phyloP scores from a whole-genome alignment of 1,140 invertebrate genomes.

The Rhizoglyphus robini region DNA sequence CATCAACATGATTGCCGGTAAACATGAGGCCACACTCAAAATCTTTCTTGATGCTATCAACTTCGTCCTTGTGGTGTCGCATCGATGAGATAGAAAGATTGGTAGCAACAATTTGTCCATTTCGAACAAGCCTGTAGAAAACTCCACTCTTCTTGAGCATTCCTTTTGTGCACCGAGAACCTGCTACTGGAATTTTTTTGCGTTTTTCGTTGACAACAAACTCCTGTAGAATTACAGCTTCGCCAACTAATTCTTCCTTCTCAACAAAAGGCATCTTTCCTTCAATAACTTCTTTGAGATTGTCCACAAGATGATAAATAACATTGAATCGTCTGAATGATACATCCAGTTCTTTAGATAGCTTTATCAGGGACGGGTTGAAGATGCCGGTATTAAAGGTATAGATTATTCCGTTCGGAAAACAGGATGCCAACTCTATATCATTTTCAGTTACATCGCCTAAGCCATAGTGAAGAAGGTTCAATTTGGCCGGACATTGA shows the following conservation, averaged over 20 bases:
- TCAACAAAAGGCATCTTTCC: constrained; percentile 51
- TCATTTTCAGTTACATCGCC: constrained; percentile 68
- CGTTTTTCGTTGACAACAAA: constrained; percentile 70
- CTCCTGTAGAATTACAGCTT: constrained; percentile 68
- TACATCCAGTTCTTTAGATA: constrained; percentile 43
- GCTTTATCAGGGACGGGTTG: constrained; percentile 36
- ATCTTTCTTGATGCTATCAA: constrained; percentile 62
- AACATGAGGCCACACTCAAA: constrained; percentile 75
- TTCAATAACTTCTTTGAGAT: constrained; percentile 64
- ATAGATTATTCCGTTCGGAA: constrained; percentile 49
- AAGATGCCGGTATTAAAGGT: constrained; percentile 55
- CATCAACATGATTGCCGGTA: constrained; percentile 42
- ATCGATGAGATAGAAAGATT: constrained; percentile 44
- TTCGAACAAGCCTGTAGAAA: constrained; percentile 52
- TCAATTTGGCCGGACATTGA: constrained; percentile 49
- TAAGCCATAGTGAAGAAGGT: constrained; percentile 77
- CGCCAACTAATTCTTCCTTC: constrained; percentile 61
- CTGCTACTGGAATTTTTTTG: constrained; percentile 64
- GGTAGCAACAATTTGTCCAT: constrained; percentile 42
- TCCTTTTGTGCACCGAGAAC: constrained; percentile 68
- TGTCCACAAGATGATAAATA: constrained; percentile 80
- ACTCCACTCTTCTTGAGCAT: constrained; percentile 49
- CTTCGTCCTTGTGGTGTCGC: constrained; percentile 76
- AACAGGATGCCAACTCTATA: constrained; percentile 55
- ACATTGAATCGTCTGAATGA: constrained; percentile 58